Base-by-base conservation (phyloP, 2,888 invertebrate species). In the Omphaloscelis lunosa region DNA sequence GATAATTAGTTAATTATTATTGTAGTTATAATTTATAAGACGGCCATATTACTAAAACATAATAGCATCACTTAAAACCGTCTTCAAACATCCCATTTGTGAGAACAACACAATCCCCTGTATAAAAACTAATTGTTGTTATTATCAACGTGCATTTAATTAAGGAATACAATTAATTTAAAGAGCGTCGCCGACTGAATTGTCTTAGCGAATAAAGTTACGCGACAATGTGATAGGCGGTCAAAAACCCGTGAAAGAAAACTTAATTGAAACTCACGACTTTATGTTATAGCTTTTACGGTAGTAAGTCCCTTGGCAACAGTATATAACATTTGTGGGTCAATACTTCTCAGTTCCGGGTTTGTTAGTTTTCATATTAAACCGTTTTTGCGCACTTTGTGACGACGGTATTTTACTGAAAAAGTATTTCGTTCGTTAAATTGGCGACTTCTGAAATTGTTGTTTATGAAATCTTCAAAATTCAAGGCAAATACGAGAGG, bases 331-430 rank as follows among this genome's bases (percentile, higher is more conserved):
- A 76, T 75, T 79, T 63, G 66, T 65, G 61, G n/a, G 34, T 66
- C 17, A 65, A 78, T 77, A 69, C 66, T 66, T 39, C 62, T 71
- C 11, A 63, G 77, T 86, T 82, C 86, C 87, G 85, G 82, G 87
- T 77, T 70, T 5, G 68, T 67, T 68, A 72, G 69, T 68, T 65
- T 68, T 77, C 70, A 75, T 79, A 76, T 82, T 80, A 77, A n/a
- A 77, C 41, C 70, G 20, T 77, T 86, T 84, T 86, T 79, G 69
- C 29, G 61, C 62, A 68, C 29, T 84, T 86, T 76, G 80, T 72
- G 71, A 63, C 51, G 34, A 74, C 8, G 20, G 66, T n/a, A n/a
- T 67, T 76, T 69, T 12, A 72, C 53, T 67, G 45, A 77, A 71
- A 56, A 73, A 41, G 41, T 56, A 59, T 70, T 70, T 61, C 51